phyloP scores from a whole-genome alignment of 2,888 invertebrate genomes.

The Taenaris catops region DNA sequence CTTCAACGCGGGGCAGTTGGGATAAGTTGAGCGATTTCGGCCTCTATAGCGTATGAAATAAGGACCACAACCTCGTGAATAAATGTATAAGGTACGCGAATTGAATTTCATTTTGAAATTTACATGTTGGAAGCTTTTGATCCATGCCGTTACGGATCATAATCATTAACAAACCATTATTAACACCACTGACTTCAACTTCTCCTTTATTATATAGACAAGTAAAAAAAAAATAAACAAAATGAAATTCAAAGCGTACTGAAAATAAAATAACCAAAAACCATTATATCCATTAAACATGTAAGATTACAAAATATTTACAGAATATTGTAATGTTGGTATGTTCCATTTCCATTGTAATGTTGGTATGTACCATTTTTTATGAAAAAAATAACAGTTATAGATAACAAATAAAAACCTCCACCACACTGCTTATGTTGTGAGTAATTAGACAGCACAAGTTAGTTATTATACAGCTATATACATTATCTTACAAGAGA shows the following conservation, averaged over 20 bases:
- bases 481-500: not conserved
- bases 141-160: too few relatives aligned
- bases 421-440: conserved; percentile 33
- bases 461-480: conserved; percentile 22
- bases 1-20: conserved; percentile 67
- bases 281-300: conserved; percentile 20
- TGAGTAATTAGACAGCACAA: conserved; percentile 42
- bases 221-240: too few relatives aligned
- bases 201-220: too few relatives aligned
- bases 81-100: conserved; percentile 2
- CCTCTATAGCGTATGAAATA: conserved; percentile 44
- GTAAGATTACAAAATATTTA: not conserved
- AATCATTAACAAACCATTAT: too few relatives aligned
- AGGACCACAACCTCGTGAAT: conserved; percentile 41
- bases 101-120: conserved; percentile 4
- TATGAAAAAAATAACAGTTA: conserved; percentile 13
- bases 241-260: conserved; percentile 17
- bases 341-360: too few relatives aligned
- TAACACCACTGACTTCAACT: too few relatives aligned
- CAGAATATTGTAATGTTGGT: not conserved
- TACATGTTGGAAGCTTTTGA: too few relatives aligned
- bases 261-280: conserved; percentile 20
- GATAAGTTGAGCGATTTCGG: conserved; percentile 74
- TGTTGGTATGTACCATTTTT: conserved; percentile 8
- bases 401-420: conserved; percentile 28